Evolutionary conservation across 2,888 invertebrate species (phyloP), one percentile per base, ranked within the genome.

Genomic region (Ceraclea dissimilis): DNA sequence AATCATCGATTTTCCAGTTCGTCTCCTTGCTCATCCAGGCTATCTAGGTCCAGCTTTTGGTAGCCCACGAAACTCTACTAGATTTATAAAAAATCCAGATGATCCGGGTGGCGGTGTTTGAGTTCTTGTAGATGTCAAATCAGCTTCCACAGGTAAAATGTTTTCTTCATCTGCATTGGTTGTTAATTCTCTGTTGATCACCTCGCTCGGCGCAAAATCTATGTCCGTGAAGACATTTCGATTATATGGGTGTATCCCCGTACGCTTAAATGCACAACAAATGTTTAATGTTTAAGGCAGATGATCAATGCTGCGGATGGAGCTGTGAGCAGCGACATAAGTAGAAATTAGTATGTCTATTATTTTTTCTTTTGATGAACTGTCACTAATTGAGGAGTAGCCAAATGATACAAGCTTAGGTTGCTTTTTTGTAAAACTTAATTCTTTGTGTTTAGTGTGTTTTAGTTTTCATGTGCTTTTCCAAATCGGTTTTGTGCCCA

Each of bases 1-100:
- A 44, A 44, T 44, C 44, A 44, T 44, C n/a, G 44, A 44, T 44
- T 44, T 44, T 11, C 44, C 44, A 44, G 44, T 44, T 44, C 44
- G 44, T 44, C 44, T 44, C n/a, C 10, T 8, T 11, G 44, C 44
- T 44, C 44, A 11, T 44, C 44, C 44, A 44, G 44, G 6, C 44
- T 44, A 11, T 44, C 44, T 44, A 44, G 44, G 44, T 44, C 10
- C 44, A 11, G 44, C 44, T 44, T 44, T 44, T 44, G 44, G 44
- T 16, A 44, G n/a, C 10, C 44, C 44, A 44, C 44, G 44, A 16
- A 44, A 44, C 44, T 44, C 44, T 44, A 44, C 44, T 44, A 16
- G 44, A 44, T 16, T 44, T 44, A 44, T 16, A 44, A 44, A 44
- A 11, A 11, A 11, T 11, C 44, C 44, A 44, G 44, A 44, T 44